A percentile compares a stretch with the other conserved stretches of the same genome.
Evolutionary conservation across 2,888 invertebrate genomes (phyloP).

Genomic region (Caenorhabditis panamensis): DNA sequence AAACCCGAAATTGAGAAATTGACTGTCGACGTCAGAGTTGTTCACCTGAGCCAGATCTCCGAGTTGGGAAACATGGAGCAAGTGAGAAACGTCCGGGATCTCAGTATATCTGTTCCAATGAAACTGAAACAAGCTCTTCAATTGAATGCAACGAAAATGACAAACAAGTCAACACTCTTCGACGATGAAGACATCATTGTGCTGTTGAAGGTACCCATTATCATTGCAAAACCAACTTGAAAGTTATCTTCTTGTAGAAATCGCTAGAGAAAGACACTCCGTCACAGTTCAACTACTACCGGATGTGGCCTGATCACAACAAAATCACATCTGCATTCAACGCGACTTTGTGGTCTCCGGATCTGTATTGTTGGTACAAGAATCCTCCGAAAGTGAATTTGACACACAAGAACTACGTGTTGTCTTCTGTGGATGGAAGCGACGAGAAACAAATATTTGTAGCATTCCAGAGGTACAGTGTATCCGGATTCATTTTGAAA

Average conservation of each 20-base stretch:
- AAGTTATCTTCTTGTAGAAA: neutral
- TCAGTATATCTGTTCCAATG: neutral
- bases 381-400: neutral
- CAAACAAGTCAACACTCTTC: neutral
- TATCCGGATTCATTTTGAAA: conserved; percentile 3
- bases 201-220: neutral
- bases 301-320: neutral
- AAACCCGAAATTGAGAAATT: conserved; percentile 10
- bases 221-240: neutral
- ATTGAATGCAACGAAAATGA: neutral
- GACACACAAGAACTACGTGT: neutral
- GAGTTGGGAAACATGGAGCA: neutral
- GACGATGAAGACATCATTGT: neutral
- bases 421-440: no score
- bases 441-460: neutral
- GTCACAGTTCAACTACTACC: conserved; percentile 1
- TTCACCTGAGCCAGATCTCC: neutral
- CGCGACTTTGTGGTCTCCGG: neutral
- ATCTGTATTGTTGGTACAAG: neutral
- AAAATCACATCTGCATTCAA: neutral
- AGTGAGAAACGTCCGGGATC: conserved; percentile 1
- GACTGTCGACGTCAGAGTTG: neutral
- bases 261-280: conserved; percentile 5
- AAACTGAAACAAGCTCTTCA: conserved; percentile 7
- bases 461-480: neutral